Conservation (phyloP, 1,140 invertebrate genomes). For the Ceratina australensis region DNA sequence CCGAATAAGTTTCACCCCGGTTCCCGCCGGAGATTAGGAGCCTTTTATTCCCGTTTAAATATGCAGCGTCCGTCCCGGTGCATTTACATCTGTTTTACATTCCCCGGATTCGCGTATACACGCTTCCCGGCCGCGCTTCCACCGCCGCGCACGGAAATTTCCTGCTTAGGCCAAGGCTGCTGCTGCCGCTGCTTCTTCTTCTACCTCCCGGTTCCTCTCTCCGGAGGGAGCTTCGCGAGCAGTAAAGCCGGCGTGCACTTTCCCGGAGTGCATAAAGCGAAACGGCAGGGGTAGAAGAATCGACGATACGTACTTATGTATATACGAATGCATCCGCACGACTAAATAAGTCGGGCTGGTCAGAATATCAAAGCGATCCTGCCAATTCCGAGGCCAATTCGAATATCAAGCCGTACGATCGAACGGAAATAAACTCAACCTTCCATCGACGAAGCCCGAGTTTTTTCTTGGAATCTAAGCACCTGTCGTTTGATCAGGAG, state of each 20-base stretch:
- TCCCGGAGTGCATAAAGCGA: conserved; percentile 60
- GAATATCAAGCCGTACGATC: background rate
- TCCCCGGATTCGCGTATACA: conserved; percentile 24
- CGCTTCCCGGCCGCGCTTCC: conserved; percentile 4
- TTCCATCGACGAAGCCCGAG: background rate
- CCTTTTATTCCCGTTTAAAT: conserved; percentile 41
- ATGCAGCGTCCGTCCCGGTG: conserved; percentile 12
- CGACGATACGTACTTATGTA: conserved; percentile 52
- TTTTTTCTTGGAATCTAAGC: background rate
- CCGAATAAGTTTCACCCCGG: too few relatives aligned
- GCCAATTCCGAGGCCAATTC: background rate
- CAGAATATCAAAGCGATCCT: conserved; percentile 31
- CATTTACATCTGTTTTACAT: conserved; percentile 44
- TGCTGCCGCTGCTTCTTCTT: too few relatives aligned
- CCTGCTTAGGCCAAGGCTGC: conserved; percentile 21
- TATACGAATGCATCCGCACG: conserved; percentile 20
- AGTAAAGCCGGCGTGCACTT: conserved; percentile 67
- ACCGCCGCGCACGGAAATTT: conserved; percentile 45
- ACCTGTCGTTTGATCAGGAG: background rate
- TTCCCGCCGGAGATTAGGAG: conserved; percentile 5
- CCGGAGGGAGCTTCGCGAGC: conserved; percentile 60
- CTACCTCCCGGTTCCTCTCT: conserved; percentile 10
- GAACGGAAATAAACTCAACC: conserved; percentile 12
- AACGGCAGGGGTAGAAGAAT: conserved; percentile 59
- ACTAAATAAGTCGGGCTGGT: conserved; percentile 45